A percentile compares a stretch with the other conserved stretches of the same genome.
phyloP scores from a whole-genome alignment of 2,113 vertebrate species.

The Nothobranchius furzeri region DNA sequence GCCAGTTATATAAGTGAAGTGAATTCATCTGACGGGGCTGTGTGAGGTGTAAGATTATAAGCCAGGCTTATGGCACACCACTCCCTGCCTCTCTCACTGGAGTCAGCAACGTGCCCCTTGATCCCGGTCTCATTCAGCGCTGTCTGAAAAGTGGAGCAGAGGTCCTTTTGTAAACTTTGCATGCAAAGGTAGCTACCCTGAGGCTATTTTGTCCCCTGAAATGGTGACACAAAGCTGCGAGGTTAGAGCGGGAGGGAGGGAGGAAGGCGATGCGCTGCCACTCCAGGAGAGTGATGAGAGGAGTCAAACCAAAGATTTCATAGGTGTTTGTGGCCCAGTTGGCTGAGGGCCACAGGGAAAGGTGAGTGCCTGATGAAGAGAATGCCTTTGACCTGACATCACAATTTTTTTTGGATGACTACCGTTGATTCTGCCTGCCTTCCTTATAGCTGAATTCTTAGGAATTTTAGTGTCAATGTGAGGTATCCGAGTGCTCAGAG shows the following conservation, averaged over 20 bases:
- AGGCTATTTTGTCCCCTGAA: slow-evolving; percentile 46
- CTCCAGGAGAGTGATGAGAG: slow-evolving; percentile 37
- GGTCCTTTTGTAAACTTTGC: slow-evolving; percentile 13
- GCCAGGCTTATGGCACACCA: slow-evolving; percentile 35
- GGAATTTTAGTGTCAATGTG: background rate
- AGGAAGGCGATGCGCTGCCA: slow-evolving; percentile 19
- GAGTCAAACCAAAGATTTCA: slow-evolving; percentile 35
- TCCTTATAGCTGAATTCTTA: slow-evolving; percentile 8
- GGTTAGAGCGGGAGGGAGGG: slow-evolving; percentile 17
- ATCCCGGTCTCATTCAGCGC: slow-evolving; percentile 33
- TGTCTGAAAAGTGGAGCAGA: slow-evolving; percentile 29
- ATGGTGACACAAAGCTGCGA: slow-evolving; percentile 38
- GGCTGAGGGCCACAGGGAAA: slow-evolving; percentile 39
- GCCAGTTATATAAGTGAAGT: slow-evolving; percentile 56
- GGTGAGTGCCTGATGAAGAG: slow-evolving; percentile 46
- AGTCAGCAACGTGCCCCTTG: slow-evolving; percentile 26
- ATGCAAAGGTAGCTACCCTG: slow-evolving; percentile 29
- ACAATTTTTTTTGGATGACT: slow-evolving; percentile 31
- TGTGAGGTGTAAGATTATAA: slow-evolving; percentile 66
- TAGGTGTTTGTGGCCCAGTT: slow-evolving; percentile 37
- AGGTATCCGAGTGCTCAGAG: slow-evolving; percentile 6
- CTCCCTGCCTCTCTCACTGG: slow-evolving; percentile 21
- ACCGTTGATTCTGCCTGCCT: slow-evolving; percentile 7
- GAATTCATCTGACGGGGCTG: slow-evolving; percentile 44
- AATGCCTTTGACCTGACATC: slow-evolving; percentile 50